Conservation (phyloP, 2,888 invertebrate species). For the Crocallis elinguaria region DNA sequence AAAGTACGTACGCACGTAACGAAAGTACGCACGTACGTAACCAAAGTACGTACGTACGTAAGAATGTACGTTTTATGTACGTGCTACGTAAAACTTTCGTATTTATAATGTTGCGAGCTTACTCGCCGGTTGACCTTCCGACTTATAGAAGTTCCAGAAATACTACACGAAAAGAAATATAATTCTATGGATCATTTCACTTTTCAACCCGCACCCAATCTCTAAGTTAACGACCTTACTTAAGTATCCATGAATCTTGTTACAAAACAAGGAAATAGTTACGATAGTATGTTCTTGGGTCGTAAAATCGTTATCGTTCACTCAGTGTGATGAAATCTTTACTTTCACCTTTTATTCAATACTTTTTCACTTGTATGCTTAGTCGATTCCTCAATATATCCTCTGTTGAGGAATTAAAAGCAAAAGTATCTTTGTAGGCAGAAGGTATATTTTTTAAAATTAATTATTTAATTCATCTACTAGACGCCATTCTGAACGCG, state of each 20-base stretch:
- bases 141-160: too few species aligned
- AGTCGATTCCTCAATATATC: not conserved
- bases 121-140: too few species aligned
- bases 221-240: slow-evolving; percentile 23
- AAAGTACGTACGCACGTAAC: too few species aligned
- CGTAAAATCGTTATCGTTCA: slow-evolving; percentile 46
- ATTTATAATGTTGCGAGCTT: too few species aligned
- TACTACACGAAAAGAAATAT: too few species aligned
- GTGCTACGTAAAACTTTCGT: too few species aligned
- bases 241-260: slow-evolving; percentile 52
- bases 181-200: not conserved
- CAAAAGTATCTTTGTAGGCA: not conserved
- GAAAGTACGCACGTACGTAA: too few species aligned
- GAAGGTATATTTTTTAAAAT: too few species aligned
- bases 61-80: too few species aligned
- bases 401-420: not conserved
- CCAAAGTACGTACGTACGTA: too few species aligned
- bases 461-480: too few species aligned
- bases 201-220: not conserved
- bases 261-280: slow-evolving; percentile 49
- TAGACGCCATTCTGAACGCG: too few species aligned
- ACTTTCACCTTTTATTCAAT: slow-evolving; percentile 29
- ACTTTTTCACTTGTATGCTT: not conserved
- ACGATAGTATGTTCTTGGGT: slow-evolving; percentile 39
- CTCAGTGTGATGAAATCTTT: slow-evolving; percentile 26